Percentiles rank a stretch among this genome's conserved stretches.
These are phyloP conservation scores for Nothocercus nigrocapillus DNA, from an alignment of 2,113 vertebrate genomes.

Conservation along the genomic window DNA sequence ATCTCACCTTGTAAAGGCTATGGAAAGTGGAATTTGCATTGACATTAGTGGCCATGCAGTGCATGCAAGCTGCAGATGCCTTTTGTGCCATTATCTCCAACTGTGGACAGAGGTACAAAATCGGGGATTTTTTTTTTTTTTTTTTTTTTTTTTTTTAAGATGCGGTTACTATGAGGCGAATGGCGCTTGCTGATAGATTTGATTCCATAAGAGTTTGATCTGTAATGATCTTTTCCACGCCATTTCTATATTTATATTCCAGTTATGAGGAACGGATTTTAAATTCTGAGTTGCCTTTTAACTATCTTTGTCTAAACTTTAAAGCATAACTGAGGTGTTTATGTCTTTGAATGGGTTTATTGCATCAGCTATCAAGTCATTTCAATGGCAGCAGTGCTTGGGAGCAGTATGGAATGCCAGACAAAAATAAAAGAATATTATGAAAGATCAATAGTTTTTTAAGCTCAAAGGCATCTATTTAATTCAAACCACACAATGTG, in stretches of 20 bases:
- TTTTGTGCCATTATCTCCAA: neutral
- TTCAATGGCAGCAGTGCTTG: neutral
- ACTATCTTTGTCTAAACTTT: neutral
- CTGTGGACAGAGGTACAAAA: neutral
- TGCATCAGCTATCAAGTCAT: slow-evolving; percentile 22
- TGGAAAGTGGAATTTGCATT: neutral
- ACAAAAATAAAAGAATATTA: slow-evolving; percentile 51
- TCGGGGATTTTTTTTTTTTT: neutral
- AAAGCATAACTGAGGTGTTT: neutral
- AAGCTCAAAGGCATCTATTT: slow-evolving; percentile 72
- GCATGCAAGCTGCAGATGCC: neutral
- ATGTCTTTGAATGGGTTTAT: neutral
- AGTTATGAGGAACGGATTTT: neutral
- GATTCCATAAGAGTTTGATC: neutral
- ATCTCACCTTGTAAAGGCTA: neutral
- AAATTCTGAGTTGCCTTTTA: neutral
- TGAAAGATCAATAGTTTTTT: slow-evolving; percentile 31
- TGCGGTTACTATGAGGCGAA: neutral
- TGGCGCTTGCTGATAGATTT: neutral
- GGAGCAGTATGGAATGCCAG: slow-evolving; percentile 6
- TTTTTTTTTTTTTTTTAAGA: neutral
- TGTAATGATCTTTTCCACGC: neutral
- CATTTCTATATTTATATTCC: neutral
- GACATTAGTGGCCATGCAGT: neutral
- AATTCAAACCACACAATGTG: slow-evolving; percentile 71